Base-by-base conservation (phyloP, 2,113 vertebrate genomes). In the Pleuronectes platessa region DNA sequence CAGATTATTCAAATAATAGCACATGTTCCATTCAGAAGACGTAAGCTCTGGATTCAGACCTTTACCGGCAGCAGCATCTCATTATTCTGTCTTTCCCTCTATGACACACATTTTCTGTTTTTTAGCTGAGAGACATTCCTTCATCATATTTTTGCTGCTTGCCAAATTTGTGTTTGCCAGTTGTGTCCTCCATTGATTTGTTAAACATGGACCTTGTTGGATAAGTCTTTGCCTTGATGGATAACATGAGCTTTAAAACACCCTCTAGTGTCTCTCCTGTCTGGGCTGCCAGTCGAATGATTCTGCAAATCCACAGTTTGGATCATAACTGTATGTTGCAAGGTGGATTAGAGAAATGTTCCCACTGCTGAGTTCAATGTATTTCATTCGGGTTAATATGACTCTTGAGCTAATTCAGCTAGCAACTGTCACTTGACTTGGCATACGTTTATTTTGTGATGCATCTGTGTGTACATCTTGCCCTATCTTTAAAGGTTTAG, bases 81-180 rank as follows among this genome's bases (percentile, higher is more conserved):
- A 42, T 74, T 76, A 72, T 42, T 11, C 3, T 0, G 0, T 53
- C 35, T 61, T 49, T 64, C 71, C 53, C 47, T 74, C n/a, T 76
- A 17, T 63, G 61, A 61, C 68, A 45, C 26, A 56, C 70, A 62
- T 71, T 55, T 21, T 76, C 14, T 66, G 31, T 67, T 64, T 62
- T 74, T 54, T 71, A 51, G 37, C 15, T 74, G 64, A 62, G 71
- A 74, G 82, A 63, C 42, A 15, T 58, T 62, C 76, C 49, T 63
- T 54, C 21, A 7, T 9, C 7, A n/a, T 20, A 6, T 53, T 20
- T 8, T 61, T 18, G 45, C 45, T 49, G 45, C 5, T 27, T 27
- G 31, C 31, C 31, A 31, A 31, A 31, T 31, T 7, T 5, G 7
- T 31, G 31, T 31, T 31, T 31, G 27, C 27, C 27, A 31, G 27